Percentiles rank a stretch among this genome's conserved stretches.
These are phyloP conservation scores for Psilopsiagon aurifrons DNA, from an alignment of 2,113 vertebrate genomes.

Conservation along the genomic window DNA sequence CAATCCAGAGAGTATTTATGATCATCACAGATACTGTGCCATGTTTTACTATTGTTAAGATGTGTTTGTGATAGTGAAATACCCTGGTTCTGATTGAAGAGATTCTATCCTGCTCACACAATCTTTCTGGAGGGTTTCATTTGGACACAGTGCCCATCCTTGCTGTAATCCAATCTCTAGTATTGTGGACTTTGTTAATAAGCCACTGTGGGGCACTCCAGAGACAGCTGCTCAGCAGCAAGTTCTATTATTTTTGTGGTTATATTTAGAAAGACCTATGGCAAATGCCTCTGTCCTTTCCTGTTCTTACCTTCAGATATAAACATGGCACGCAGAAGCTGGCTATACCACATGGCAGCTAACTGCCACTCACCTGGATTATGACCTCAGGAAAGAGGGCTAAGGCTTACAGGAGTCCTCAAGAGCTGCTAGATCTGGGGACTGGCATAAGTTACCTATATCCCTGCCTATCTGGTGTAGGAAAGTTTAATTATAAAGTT, in stretches of 20 bases:
- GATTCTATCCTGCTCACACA: background rate
- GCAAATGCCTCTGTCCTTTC: background rate
- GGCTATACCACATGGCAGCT: background rate
- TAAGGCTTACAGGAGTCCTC: background rate
- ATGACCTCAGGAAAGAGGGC: rapidly evolving
- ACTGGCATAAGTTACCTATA: background rate
- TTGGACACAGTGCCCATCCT: background rate
- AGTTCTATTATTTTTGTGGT: background rate
- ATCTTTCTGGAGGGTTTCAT: background rate
- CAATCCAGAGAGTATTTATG: background rate
- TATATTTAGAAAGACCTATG: background rate
- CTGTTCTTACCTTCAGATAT: background rate
- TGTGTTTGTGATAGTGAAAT: background rate
- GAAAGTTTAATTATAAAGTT: background rate
- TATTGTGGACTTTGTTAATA: background rate
- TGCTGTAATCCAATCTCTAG: background rate
- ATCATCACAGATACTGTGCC: background rate
- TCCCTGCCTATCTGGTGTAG: background rate
- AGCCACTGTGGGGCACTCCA: background rate
- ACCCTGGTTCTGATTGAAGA: background rate
- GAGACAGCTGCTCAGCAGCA: slow-evolving; percentile 3
- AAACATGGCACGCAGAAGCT: background rate
- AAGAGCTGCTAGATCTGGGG: background rate
- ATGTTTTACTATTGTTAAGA: background rate
- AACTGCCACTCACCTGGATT: background rate